phyloP scores from a whole-genome alignment of 1,140 invertebrate genomes.

The Drosophila sechellia region DNA sequence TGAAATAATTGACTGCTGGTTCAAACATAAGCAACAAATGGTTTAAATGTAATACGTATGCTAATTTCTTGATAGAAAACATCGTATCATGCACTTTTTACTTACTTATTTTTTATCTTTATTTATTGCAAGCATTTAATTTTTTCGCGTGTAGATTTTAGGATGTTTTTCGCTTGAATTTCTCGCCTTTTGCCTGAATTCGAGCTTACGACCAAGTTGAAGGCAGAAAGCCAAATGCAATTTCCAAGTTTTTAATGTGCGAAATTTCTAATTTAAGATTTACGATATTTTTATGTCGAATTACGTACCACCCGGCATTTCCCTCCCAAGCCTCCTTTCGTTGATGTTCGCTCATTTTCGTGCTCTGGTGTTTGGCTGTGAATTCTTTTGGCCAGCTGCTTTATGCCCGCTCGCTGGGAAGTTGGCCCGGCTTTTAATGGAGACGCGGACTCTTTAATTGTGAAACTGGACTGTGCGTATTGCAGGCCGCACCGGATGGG shows the following conservation, averaged over 20 bases:
- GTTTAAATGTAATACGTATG: too few relatives aligned
- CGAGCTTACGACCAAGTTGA: constrained; percentile 27
- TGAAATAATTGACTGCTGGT: background rate
- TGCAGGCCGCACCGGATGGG: constrained; percentile 31
- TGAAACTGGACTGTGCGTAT: constrained; percentile 24
- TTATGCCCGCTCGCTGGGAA: constrained; percentile 43
- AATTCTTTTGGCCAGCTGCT: constrained; percentile 55
- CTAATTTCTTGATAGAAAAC: too few relatives aligned
- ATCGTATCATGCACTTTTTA: too few relatives aligned
- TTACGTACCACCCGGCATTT: constrained; percentile 47
- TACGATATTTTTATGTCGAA: constrained; percentile 83
- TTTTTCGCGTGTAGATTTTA: constrained; percentile 35
- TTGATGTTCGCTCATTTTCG: constrained; percentile 75
- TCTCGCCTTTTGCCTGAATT: constrained; percentile 35
- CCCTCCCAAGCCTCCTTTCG: background rate
- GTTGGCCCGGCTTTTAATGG: constrained; percentile 63
- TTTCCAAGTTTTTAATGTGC: constrained; percentile 83
- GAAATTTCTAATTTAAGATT: constrained; percentile 84
- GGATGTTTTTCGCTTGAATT: constrained; percentile 54
- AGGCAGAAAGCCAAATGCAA: constrained; percentile 72
- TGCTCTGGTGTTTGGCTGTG: constrained; percentile 70
- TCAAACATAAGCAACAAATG: background rate
- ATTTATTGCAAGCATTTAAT: background rate
- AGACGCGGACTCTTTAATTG: constrained; percentile 56
- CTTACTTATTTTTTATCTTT: background rate